phyloP scores from a whole-genome alignment of 2,888 invertebrate genomes.

The Iphiclides podalirius region DNA sequence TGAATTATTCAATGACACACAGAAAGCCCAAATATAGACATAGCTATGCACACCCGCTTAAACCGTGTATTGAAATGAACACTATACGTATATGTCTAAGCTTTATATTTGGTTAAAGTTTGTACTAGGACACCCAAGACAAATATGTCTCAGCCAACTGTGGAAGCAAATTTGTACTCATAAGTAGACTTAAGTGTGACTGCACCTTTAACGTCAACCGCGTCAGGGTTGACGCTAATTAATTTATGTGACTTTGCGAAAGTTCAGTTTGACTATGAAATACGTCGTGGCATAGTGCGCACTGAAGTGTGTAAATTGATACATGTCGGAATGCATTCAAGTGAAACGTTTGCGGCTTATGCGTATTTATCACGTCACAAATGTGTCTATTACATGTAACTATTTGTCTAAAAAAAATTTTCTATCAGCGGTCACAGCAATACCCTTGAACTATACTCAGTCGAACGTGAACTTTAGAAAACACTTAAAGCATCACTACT shows the following conservation, averaged over 20 bases:
- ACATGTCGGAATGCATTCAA: too few relatives aligned
- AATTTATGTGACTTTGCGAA: conserved; percentile 39
- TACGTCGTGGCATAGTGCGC: background rate
- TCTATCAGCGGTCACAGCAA: too few relatives aligned
- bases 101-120: conserved; percentile 64
- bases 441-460: too few relatives aligned
- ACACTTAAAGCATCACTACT: too few relatives aligned
- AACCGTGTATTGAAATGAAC: conserved; percentile 52
- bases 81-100: conserved; percentile 49
- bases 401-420: too few relatives aligned
- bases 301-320: too few relatives aligned
- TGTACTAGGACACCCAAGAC: conserved; percentile 60
- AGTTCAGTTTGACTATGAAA: conserved; percentile 20
- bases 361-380: too few relatives aligned
- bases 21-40: conserved; percentile 76
- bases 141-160: conserved; percentile 70
- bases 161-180: conserved; percentile 70
- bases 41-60: conserved; percentile 51
- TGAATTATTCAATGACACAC: conserved; percentile 79
- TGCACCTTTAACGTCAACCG: conserved; percentile 60
- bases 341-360: too few relatives aligned
- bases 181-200: conserved; percentile 63
- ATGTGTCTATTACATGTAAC: too few relatives aligned
- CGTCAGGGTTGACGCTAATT: conserved; percentile 59
- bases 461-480: too few relatives aligned